Percentiles rank a stretch among this genome's conserved stretches.
phyloP scores from a whole-genome alignment of 2,888 invertebrate species.

The Heliconius charithonia region DNA sequence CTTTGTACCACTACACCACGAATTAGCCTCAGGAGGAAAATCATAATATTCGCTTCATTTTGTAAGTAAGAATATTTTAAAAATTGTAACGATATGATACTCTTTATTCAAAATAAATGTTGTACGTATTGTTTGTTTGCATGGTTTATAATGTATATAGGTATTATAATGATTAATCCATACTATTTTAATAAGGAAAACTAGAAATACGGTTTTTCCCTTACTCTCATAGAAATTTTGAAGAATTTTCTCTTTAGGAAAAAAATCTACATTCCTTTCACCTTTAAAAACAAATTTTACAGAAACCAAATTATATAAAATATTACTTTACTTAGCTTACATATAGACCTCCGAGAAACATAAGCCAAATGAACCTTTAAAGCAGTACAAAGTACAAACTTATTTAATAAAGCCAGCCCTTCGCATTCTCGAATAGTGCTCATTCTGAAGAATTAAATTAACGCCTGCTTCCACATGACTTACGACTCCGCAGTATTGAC shows the following conservation, averaged over 20 bases:
- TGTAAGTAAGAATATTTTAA: no score
- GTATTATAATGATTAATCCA: no score
- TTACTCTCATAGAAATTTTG: no score
- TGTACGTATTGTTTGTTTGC: no score
- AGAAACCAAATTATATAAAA: not conserved
- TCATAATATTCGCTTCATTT: no score
- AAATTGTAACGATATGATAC: no score
- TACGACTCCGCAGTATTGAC: constrained; percentile 27
- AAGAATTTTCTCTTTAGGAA: not conserved
- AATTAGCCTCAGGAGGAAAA: no score
- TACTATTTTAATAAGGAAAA: no score
- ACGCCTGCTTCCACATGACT: constrained; percentile 47
- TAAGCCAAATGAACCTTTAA: constrained; percentile 37
- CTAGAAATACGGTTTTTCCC: no score
- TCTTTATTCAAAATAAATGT: no score
- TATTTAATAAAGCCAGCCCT: constrained; percentile 42
- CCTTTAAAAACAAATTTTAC: not conserved
- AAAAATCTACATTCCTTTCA: not conserved
- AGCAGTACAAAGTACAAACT: constrained; percentile 40
- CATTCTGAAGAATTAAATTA: constrained; percentile 43
- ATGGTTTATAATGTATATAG: no score
- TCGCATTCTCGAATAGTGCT: constrained; percentile 38
- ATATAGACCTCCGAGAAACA: constrained; percentile 15
- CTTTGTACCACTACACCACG: no score
- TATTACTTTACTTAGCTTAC: not conserved